These are phyloP conservation scores for Scaptomyza cyrtandrae DNA, from an alignment of 2,888 invertebrate species.

Conservation along the genomic window DNA sequence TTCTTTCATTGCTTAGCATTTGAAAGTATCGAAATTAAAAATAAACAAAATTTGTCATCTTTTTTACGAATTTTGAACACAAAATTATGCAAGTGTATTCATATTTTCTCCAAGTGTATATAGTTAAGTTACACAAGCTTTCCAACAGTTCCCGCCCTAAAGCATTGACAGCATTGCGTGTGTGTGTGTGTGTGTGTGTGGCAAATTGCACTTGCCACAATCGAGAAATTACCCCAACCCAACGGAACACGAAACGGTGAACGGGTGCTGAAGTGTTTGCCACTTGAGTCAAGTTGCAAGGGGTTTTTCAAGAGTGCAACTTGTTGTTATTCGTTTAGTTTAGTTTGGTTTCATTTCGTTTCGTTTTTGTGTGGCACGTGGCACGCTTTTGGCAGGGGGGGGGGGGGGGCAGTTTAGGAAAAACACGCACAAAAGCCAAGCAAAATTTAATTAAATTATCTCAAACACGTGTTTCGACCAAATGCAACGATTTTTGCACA, in stretches of 20 bases:
- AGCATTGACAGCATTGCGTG: neutral
- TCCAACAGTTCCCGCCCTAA: neutral
- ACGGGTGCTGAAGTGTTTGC: slow-evolving; percentile 68
- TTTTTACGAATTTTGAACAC: too few relatives aligned
- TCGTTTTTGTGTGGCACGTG: slow-evolving; percentile 56
- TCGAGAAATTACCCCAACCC: slow-evolving; percentile 36
- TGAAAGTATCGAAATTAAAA: too few relatives aligned
- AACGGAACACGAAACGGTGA: neutral
- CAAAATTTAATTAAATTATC: slow-evolving; percentile 83
- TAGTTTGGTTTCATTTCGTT: slow-evolving; percentile 11
- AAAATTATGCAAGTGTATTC: too few relatives aligned
- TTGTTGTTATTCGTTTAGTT: slow-evolving; percentile 15
- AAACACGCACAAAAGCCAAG: slow-evolving; percentile 67
- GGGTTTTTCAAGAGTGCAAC: slow-evolving; percentile 34
- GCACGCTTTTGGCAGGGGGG: slow-evolving; percentile 28
- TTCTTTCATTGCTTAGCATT: too few relatives aligned
- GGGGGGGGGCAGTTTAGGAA: slow-evolving; percentile 12
- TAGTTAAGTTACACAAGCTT: neutral
- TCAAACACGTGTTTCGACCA: slow-evolving; percentile 82
- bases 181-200: neutral
- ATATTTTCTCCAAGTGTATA: neutral
- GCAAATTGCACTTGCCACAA: slow-evolving; percentile 60
- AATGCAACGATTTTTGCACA: slow-evolving; percentile 79
- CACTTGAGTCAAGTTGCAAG: slow-evolving; percentile 58
- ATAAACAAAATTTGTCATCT: too few relatives aligned